These are phyloP conservation scores for Oedothorax gibbosus DNA, from an alignment of 1,140 invertebrate genomes.

Conservation along the genomic window DNA sequence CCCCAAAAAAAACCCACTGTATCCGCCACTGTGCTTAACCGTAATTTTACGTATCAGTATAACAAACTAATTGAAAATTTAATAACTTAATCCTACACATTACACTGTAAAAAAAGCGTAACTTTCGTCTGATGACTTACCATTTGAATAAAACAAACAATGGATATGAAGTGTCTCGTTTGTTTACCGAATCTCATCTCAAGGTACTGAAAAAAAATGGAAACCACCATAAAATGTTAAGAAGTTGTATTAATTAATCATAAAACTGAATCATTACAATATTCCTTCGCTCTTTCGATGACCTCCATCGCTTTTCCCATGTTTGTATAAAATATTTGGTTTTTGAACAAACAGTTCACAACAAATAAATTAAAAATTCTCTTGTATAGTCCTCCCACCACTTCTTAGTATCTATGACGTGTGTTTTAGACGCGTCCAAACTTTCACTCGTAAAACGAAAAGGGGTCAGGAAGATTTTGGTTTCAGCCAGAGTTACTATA, in stretches of 20 bases:
- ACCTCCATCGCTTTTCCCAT: too few species aligned
- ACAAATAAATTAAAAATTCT: background rate
- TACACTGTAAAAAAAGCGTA: background rate
- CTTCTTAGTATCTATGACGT: too few species aligned
- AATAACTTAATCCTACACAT: too few species aligned
- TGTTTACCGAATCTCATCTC: conserved; percentile 11
- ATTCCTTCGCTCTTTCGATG: too few species aligned
- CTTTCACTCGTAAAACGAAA: too few species aligned
- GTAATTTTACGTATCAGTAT: background rate
- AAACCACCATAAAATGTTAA: background rate
- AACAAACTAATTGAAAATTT: background rate
- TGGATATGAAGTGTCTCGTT: background rate
- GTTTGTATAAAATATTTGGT: background rate
- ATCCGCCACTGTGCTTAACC: too few species aligned
- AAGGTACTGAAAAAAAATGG: conserved; percentile 11
- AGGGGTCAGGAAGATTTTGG: too few species aligned
- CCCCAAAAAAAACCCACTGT: too few species aligned
- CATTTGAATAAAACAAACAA: conserved; percentile 10
- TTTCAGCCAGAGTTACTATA: too few species aligned
- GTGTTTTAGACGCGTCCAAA: too few species aligned
- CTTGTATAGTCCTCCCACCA: background rate
- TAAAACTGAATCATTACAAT: background rate
- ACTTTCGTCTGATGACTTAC: background rate
- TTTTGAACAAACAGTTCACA: background rate
- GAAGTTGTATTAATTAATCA: background rate